Conservation (phyloP, 1,140 invertebrate genomes). For the Danaus plexippus region DNA sequence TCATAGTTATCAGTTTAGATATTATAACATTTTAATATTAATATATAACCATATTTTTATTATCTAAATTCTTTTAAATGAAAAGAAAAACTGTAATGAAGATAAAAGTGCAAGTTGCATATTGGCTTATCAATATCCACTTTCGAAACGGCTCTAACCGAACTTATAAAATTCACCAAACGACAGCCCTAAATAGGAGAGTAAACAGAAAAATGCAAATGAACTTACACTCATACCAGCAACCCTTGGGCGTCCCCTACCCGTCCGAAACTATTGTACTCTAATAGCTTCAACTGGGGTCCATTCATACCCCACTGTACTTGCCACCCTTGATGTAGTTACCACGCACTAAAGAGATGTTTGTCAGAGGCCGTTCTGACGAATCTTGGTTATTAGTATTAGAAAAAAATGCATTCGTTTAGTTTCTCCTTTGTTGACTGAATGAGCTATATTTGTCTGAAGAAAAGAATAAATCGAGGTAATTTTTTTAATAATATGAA, state of each 20-base stretch:
- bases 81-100: too few relatives aligned
- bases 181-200: constrained; percentile 20
- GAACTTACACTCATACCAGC: constrained; percentile 39
- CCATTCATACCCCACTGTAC: constrained; percentile 22
- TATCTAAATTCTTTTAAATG: too few relatives aligned
- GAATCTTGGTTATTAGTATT: constrained; percentile 10
- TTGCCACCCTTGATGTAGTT: constrained; percentile 35
- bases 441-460: background rate
- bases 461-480: background rate
- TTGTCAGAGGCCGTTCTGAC: constrained; percentile 3
- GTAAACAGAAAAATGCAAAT: constrained; percentile 56
- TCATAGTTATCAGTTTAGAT: too few relatives aligned
- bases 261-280: constrained; percentile 46
- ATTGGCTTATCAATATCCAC: too few relatives aligned
- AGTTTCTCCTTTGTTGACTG: constrained; percentile 7
- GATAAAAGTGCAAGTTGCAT: too few relatives aligned
- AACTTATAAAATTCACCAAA: too few relatives aligned
- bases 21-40: too few relatives aligned
- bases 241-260: constrained; percentile 21
- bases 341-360: constrained; percentile 19
- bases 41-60: too few relatives aligned
- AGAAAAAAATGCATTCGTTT: background rate
- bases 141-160: too few relatives aligned
- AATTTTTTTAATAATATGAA: background rate
- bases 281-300: constrained; percentile 45